Evolutionary conservation across 1,140 invertebrate species (phyloP), one percentile per base, ranked within the genome.

Genomic region (Cylas formicarius): DNA sequence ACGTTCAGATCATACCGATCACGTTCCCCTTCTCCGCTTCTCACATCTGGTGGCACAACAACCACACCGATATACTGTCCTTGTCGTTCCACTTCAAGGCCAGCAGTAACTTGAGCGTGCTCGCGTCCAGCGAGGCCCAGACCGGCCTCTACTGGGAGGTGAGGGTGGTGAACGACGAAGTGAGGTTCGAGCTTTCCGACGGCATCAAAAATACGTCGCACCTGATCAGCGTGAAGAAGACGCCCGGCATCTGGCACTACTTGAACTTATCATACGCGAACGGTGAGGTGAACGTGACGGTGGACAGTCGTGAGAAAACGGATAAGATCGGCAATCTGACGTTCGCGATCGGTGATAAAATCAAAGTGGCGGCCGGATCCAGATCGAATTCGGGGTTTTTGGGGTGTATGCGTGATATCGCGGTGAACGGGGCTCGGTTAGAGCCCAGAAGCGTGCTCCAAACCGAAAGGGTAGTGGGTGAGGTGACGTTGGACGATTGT

Each of bases 401-500:
- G 21, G 42, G 45, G 21, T 96, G 91, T 60, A 88, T 96, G 72
- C 73, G 86, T 43, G 82, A 90, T 52, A 84, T 94, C 26, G 74
- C 77, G 60, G 81, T 95, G n/a, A 88, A 93, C 57, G 80, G 76
- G 4, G 65, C 75, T 13, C 58, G 71, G 4, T 71, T 88, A 16
- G 87, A 91, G 59, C 78, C 78, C 0, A 74, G 88, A 54, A 78
- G 78, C 49, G 76, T 94, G 4, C 79, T 92, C 11, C 84, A 86
- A 53, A 86, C 84, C 2, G 78, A 86, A 52, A 67, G 82, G 54
- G 78, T 85, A 3, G 80, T 88, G 3, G 87, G 87, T 9, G 86
- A 90, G 68, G 84, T 95, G 1, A 86, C 86, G 0, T 71, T 94
- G 34, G 91, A 96, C 55, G 89, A 93, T 54, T 95, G 90, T 65